Base-by-base conservation (phyloP, 2,113 vertebrate species). In the Stercorarius parasiticus region DNA sequence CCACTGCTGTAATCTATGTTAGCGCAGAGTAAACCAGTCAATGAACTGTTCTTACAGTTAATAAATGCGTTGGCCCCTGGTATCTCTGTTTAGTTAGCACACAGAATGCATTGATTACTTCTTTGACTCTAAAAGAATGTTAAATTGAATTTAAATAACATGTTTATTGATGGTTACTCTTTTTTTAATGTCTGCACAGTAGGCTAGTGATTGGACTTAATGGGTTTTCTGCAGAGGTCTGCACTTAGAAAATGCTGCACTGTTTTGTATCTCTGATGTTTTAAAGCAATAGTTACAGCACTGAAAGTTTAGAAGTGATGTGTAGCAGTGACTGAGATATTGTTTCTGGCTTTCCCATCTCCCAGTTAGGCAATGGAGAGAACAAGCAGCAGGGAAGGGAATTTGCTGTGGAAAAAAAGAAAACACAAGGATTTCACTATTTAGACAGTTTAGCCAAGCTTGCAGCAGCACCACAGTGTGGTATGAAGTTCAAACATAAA, bases 91-190 rank as follows among this genome's bases (percentile, higher is more conserved):
- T 91, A 89, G 62, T 93, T 95, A 86, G 73, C 94, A 90, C 67
- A 95, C 74, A 88, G 70, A 89, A 72, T 81, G 21, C 71, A 93
- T 97, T 0, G 45, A 96, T 97, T 96, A 71, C 80, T 95, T 95
- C 80, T 82, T 90, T 90, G 55, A 80, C 83, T 95, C 73, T 83
- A 53, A 86, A 97, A 88, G 55, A 93, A 94, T 82, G 71, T 67
- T 95, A 91, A 92, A 97, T 89, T 93, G 65, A 91, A 94, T 96
- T 94, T 93, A 97, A 97, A 96, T 96, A 82, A 53, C 89, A 45
- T 76, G 72, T 83, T 93, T 95, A 82, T 95, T 95, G 94, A 91
- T 85, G 72, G 29, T 13, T 91, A 47, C 38, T 69, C 30, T 67
- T 76, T 90, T 64, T 52, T 76, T 13, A 80, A 53, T 65, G 34